A percentile compares a stretch with the other conserved stretches of the same genome.
Conservation (phyloP, 2,113 vertebrate genomes). For the Chloebia gouldiae region DNA sequence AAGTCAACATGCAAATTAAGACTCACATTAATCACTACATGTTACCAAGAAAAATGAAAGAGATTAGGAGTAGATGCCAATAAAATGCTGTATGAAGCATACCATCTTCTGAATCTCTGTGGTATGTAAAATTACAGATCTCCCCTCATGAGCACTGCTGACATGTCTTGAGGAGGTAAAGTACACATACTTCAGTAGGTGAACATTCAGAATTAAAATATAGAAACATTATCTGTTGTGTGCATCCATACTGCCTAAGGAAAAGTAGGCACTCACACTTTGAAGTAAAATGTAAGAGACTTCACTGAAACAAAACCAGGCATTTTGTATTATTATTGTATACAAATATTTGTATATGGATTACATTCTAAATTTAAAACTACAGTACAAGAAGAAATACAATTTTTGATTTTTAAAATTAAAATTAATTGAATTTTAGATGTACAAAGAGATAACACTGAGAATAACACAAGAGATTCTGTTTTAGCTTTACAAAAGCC, state of each 20-base stretch:
- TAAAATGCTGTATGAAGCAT: conserved; percentile 43
- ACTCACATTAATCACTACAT: conserved; percentile 84
- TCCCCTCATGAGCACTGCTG: conserved; percentile 22
- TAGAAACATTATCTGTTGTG: conserved; percentile 6
- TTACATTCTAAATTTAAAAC: not conserved
- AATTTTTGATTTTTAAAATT: not conserved
- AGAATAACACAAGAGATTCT: not conserved
- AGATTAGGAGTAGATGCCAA: conserved; percentile 9
- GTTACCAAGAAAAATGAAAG: conserved; percentile 57
- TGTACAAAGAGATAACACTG: not conserved
- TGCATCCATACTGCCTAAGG: not conserved
- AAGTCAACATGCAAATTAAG: conserved; percentile 87
- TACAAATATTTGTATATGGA: not conserved
- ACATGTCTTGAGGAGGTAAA: conserved; percentile 19
- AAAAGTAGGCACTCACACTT: not conserved
- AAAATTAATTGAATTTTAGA: not conserved
- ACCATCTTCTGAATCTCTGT: conserved; percentile 16
- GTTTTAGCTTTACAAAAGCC: not conserved
- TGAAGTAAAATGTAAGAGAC: not conserved
- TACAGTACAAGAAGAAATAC: not conserved
- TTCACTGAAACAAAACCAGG: not conserved
- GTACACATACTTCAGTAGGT: conserved; percentile 16
- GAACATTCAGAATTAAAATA: conserved; percentile 47
- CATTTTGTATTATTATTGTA: not conserved
- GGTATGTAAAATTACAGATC: conserved; percentile 31